phyloP scores from a whole-genome alignment of 2,113 vertebrate species.

The Carlito syrichta region DNA sequence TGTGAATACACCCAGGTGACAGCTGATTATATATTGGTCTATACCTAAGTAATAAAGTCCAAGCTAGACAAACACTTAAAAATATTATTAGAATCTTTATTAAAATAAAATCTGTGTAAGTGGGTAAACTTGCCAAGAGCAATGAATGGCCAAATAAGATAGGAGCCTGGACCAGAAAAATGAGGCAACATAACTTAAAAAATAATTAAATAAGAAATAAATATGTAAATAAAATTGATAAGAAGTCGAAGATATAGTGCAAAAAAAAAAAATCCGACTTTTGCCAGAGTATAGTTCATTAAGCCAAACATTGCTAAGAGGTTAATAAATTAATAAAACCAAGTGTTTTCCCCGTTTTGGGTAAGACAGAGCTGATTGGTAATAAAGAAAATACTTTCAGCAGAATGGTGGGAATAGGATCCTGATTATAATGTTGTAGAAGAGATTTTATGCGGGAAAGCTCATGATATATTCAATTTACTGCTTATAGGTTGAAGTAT shows the following conservation, averaged over 20 bases:
- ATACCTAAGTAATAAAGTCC: neutral
- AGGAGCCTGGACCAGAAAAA: neutral
- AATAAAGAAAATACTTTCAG: neutral
- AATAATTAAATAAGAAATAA: neutral
- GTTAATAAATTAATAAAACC: neutral
- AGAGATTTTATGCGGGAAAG: neutral
- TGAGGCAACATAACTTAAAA: neutral
- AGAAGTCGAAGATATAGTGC: neutral
- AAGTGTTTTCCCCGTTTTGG: neutral
- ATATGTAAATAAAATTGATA: neutral
- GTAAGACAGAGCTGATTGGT: neutral
- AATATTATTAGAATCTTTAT: neutral
- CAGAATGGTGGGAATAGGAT: neutral
- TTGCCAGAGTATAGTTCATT: neutral
- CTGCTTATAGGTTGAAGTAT: neutral
- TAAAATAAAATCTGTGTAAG: neutral
- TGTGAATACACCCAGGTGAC: neutral
- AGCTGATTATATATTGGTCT: neutral
- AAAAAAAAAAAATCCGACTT: neutral
- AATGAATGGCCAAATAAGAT: neutral
- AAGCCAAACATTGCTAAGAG: neutral
- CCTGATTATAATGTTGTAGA: rapidly evolving
- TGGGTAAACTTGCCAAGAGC: too few species aligned
- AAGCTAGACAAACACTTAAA: neutral
- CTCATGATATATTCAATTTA: neutral